Base-by-base conservation (phyloP, 2,113 vertebrate species). In the Brienomyrus brachyistius region DNA sequence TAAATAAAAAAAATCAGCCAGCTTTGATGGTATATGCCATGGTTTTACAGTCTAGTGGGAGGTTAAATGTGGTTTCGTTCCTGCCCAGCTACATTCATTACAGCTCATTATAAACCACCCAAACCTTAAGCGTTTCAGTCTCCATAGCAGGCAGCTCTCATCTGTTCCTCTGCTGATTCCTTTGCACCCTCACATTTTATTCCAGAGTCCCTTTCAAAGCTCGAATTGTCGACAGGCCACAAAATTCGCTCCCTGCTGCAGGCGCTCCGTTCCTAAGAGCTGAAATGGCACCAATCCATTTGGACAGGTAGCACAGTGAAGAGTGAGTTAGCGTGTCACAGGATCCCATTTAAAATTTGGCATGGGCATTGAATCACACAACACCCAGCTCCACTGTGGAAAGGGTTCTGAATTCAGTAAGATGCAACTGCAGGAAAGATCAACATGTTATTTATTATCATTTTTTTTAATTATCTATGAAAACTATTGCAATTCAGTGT, bases 121-220 rank as follows among this genome's bases (percentile, higher is more conserved):
- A 31, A 31, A n/a, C 88, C 43, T 1, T 48, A 88, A 66, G 5
- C 47, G 74, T 74, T 23, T 7, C 43, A 74, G 15, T 62, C 27
- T 47, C 43, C 45, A n/a, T 56, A 40, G 52, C 45, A 66, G 80
- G 27, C 15, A 86, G 50, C 43, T 40, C 19, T 59, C 40, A 47
- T 89, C 21, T 59, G n/a, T 89, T 43, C 56, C 80, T 48, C 21
- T 19, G 52, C 23, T 48, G 54, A 48, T 83, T 31, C 90, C 87
- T 91, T 66, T 87, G 23, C 66, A 48, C 40, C 70, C 89, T 45
- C 66, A 88, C 48, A 88, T 89, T 90, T 70, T 90, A 90, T 91
- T 86, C 86, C 50, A 89, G 6, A 48, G 85, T 86, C 70, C 59
- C 89, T 91, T 86, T 89, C 50, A 89, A 43, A 62, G 85, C 85